phyloP scores from a whole-genome alignment of 2,113 vertebrate species.

The Pongo pygmaeus region DNA sequence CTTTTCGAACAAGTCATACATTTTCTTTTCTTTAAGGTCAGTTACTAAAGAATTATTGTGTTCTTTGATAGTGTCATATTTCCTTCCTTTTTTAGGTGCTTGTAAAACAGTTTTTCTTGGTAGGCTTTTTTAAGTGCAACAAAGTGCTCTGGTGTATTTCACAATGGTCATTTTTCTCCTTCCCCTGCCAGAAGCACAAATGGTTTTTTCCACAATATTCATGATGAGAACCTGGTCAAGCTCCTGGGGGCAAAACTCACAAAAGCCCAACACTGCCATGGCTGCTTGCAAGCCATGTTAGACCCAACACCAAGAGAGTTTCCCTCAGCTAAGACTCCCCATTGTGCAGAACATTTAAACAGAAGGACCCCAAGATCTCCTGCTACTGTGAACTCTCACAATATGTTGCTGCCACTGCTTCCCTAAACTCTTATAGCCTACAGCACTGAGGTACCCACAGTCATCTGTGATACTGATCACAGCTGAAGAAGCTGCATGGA shows the following conservation, averaged over 20 bases:
- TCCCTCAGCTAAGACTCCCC: background rate
- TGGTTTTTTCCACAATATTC: background rate
- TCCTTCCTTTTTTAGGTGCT: too few species aligned
- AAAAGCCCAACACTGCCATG: background rate
- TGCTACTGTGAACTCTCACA: background rate
- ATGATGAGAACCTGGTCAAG: background rate
- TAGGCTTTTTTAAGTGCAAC: too few species aligned
- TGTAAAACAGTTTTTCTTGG: background rate
- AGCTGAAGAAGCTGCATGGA: background rate
- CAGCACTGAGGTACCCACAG: background rate
- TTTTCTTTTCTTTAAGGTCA: too few species aligned
- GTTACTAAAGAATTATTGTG: too few species aligned
- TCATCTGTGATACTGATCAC: background rate
- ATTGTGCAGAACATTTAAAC: background rate
- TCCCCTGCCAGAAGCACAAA: background rate
- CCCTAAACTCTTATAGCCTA: background rate
- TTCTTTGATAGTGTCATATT: too few species aligned
- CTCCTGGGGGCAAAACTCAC: background rate
- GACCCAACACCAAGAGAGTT: background rate
- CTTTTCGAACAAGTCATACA: too few species aligned
- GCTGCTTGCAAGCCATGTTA: background rate
- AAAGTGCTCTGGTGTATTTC: background rate
- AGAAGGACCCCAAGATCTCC: background rate
- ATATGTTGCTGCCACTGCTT: background rate
- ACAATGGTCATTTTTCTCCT: too few species aligned